Evolutionary conservation across 2,888 invertebrate genomes (phyloP).

Genomic region (Brachyptera risi): DNA sequence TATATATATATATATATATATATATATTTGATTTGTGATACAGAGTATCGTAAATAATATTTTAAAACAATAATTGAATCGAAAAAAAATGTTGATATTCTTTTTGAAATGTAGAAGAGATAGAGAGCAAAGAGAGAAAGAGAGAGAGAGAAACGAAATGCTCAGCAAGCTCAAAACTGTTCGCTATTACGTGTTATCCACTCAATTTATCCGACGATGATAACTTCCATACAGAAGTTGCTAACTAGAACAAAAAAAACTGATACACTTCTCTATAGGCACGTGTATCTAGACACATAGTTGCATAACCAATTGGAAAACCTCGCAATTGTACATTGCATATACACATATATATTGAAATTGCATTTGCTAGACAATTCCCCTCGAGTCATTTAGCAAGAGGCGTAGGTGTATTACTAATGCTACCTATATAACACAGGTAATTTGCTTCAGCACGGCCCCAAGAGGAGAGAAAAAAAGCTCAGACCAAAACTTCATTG

Average conservation of each 20-base stretch:
- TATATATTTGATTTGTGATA: no score
- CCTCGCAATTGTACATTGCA: slow-evolving; percentile 10
- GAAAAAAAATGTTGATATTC: no score
- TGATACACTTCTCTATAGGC: slow-evolving; percentile 1
- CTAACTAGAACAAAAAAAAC: slow-evolving; percentile 2
- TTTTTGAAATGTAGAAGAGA: no score
- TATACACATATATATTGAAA: slow-evolving; percentile 12
- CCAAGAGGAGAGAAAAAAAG: slow-evolving; percentile 1
- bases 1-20: no score
- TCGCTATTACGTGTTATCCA: no score
- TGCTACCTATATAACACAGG: slow-evolving; percentile 10
- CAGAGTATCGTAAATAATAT: no score
- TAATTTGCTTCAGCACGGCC: no score
- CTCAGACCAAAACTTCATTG: not conserved
- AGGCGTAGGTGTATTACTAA: slow-evolving; percentile 21
- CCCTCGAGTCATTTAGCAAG: not conserved
- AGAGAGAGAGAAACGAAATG: no score
- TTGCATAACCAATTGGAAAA: not conserved
- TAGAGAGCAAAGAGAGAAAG: no score
- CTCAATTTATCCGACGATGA: no score
- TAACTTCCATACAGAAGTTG: slow-evolving; percentile 6
- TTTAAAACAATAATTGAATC: no score
- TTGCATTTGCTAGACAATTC: slow-evolving; percentile 5
- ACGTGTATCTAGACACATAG: not conserved
- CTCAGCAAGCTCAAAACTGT: no score